Evolutionary conservation across 1,140 invertebrate species (phyloP).

Genomic region (Calosoma granatense): DNA sequence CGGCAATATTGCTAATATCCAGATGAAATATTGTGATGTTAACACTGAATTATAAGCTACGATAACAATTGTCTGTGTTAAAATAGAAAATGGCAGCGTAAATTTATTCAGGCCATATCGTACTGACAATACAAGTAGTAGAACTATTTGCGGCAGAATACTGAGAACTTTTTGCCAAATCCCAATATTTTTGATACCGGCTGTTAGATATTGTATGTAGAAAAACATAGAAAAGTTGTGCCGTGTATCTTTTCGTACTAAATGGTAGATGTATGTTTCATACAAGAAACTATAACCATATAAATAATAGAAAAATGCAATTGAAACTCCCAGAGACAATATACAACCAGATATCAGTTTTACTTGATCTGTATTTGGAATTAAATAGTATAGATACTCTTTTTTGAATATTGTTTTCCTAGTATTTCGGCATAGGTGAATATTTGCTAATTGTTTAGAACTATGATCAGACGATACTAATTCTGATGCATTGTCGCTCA

Average conservation of each 20-base stretch:
- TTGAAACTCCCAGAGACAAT: conserved; percentile 51
- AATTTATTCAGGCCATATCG: conserved; percentile 51
- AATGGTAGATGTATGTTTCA: conserved; percentile 90
- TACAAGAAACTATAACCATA: conserved; percentile 87
- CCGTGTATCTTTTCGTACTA: conserved; percentile 76
- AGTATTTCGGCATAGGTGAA: background rate
- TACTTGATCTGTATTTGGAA: conserved; percentile 56
- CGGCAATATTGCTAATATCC: conserved; percentile 86
- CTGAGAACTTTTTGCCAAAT: conserved; percentile 53
- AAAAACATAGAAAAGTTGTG: conserved; percentile 98
- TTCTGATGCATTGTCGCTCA: background rate
- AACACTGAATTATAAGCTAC: conserved; percentile 94
- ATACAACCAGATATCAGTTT: conserved; percentile 53
- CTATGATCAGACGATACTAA: background rate
- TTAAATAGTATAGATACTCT: conserved; percentile 32
- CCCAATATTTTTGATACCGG: conserved; percentile 35
- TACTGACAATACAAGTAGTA: conserved; percentile 62
- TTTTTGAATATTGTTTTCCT: conserved; percentile 26
- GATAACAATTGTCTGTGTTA: conserved; percentile 76
- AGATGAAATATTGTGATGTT: conserved; percentile 96
- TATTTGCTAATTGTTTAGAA: conserved; percentile 2
- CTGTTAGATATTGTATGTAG: conserved; percentile 82
- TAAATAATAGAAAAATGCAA: conserved; percentile 54
- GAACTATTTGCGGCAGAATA: conserved; percentile 63
- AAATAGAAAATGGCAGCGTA: conserved; percentile 74